Evolutionary conservation across 2,113 vertebrate genomes (phyloP), one percentile per base, ranked within the genome.

Genomic region (Tetrao urogallus): DNA sequence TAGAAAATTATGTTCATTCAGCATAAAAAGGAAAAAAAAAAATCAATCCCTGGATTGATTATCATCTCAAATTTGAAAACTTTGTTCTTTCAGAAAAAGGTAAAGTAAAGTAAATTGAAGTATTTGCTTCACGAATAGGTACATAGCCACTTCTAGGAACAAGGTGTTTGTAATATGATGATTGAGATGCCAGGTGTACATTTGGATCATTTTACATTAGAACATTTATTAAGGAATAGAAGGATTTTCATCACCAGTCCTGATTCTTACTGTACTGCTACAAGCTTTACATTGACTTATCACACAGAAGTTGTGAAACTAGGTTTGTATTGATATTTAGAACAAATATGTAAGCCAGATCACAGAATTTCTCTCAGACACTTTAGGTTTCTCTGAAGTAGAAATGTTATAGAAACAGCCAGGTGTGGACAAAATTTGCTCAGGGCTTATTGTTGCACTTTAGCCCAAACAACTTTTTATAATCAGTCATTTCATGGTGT

Each of bases 161-260:
- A 73, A 73, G 20, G 43, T 91, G 64, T 50, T 79, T 90, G 40
- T 94, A 89, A 42, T 40, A 45, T 56, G 75, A 58, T 95, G 85
- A 93, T 61, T 82, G 43, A 95, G 90, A 92, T 47, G 66, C 42
- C 67, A 91, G 82, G 38, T 96, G 80, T 88, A 71, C 88, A 36
- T 20, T 50, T 43, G 47, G 22, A 20, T 82, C 4, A 67, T 43
- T 91, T 83, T 65, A 77, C n/a, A 24, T 70, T 81, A 71, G 52
- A 77, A 4, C 43, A n/a, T 71, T 83, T 32, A 92, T 76, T 79
- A 95, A 91, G 88, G 50, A 74, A 89, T 40, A 69, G 93, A 94
- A 74, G 27, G 0, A 94, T 70, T 81, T 36, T 63, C 88, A 94
- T 42, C 32, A 84, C 16, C 61, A 89, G 30, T 47, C 48, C 34